Conservation (phyloP, 2,888 invertebrate species). For the Tethea ocularis region DNA sequence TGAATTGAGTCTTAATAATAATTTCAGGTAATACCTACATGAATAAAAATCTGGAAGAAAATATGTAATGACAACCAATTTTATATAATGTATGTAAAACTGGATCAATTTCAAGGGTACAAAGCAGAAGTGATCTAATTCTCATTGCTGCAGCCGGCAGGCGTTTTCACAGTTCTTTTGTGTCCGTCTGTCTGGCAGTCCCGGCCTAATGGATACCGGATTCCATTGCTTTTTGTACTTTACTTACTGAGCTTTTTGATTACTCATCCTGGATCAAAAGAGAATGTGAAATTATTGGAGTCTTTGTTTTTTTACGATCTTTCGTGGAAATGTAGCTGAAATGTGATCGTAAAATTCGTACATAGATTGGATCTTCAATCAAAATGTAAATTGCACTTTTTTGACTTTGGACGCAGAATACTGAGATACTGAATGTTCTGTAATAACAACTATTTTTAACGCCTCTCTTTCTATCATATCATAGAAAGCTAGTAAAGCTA, state of each 20-base stretch:
- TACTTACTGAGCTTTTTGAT: slow-evolving; percentile 3
- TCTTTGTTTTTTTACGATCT: neutral
- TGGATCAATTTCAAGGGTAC: slow-evolving; percentile 15
- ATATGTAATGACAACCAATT: too few species aligned
- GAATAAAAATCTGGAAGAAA: too few species aligned
- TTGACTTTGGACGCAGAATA: too few species aligned
- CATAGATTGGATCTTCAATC: too few species aligned
- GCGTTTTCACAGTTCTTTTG: slow-evolving; percentile 54
- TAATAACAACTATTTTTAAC: too few species aligned
- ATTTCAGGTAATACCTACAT: too few species aligned
- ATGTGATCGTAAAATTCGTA: too few species aligned
- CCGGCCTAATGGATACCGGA: slow-evolving; percentile 42
- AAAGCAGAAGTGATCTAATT: slow-evolving; percentile 32
- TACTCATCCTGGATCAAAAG: neutral
- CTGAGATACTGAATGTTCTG: too few species aligned
- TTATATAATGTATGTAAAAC: neutral
- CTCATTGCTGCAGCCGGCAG: slow-evolving; percentile 37
- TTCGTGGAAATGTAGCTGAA: neutral
- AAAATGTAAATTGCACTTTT: too few species aligned
- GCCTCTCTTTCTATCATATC: too few species aligned
- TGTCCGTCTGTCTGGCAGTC: slow-evolving; percentile 52
- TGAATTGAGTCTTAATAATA: too few species aligned
- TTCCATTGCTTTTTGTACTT: slow-evolving; percentile 27
- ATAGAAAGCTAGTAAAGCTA: too few species aligned
- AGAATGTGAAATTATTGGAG: neutral